Base-by-base conservation (phyloP, 1,140 invertebrate species). In the Ladona fulva region DNA sequence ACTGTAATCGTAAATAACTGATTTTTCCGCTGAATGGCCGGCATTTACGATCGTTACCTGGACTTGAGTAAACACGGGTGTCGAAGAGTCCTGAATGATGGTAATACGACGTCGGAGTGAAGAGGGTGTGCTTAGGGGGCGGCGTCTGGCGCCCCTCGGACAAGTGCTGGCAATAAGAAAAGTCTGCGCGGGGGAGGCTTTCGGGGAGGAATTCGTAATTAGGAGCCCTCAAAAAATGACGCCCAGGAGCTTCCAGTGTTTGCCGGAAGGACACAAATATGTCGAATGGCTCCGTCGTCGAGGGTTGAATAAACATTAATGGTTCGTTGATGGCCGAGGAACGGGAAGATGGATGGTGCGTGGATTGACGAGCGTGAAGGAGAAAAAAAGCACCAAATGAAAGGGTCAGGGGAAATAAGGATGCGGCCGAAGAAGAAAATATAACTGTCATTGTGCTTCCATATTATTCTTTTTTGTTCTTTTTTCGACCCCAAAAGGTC, bases 261-360 rank as follows among this genome's bases (percentile, higher is more conserved):
- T 66, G 52, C 52, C n/a, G 52, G 52, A 22, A 66, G 52, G 52
- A 66, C 52, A 66, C 52, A 66, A 66, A 66, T 66, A 66, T 66
- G 52, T 66, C 52, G 52, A 66, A 66, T 66, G 52, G 52, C 52
- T 66, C 52, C 52, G 52, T 66, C 52, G 52, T 66, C 52, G n/a
- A 66, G 52, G 52, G 52, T 66, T 66, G 52, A 66, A 66, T 66
- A 66, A 66, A 66, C 52, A 66, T 66, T 66, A 66, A 66, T 66
- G 52, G 52, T 66, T 3, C 52, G 52, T 66, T 66, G 52, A 66
- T 66, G 52, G 52, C 52, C 52, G 19, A 52, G 44, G 44, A 52
- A 19, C 44, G 3, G 52, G 52, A 66, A 66, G 52, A 66, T 66
- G 52, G 52, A 66, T 66, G 52, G 52, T 66, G 1, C 52, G 52